phyloP scores from a whole-genome alignment of 2,113 vertebrate genomes.

The Lampris megalopsis region DNA sequence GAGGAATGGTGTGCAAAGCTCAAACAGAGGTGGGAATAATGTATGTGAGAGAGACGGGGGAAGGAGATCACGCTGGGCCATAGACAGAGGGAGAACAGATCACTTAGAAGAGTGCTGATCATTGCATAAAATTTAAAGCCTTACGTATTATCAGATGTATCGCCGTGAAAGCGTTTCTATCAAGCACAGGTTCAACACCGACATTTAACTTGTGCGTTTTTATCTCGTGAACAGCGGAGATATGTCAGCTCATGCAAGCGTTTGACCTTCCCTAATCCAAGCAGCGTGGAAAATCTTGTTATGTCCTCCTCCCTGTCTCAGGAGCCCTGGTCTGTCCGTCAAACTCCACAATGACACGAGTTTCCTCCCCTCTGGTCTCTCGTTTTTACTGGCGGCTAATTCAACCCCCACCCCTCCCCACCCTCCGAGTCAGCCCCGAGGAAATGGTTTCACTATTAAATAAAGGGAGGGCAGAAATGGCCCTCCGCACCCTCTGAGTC shows the following conservation, averaged over 20 bases:
- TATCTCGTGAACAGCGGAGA: neutral
- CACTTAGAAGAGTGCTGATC: too few species aligned
- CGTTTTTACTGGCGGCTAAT: constrained; percentile 19
- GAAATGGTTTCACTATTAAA: neutral
- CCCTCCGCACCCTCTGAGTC: constrained; percentile 26
- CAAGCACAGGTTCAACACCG: too few species aligned
- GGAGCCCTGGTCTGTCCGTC: constrained; percentile 38
- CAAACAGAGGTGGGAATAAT: too few species aligned
- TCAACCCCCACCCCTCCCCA: constrained; percentile 12
- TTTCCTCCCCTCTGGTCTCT: constrained; percentile 35
- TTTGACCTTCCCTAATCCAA: constrained; percentile 54
- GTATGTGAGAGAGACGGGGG: too few species aligned
- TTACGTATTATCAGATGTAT: too few species aligned
- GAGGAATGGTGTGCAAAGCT: neutral
- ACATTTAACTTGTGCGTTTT: too few species aligned
- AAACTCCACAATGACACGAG: constrained; percentile 39
- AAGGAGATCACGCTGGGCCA: too few species aligned
- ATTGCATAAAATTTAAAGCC: too few species aligned
- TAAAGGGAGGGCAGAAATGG: constrained; percentile 18
- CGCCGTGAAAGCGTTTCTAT: too few species aligned
- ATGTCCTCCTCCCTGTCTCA: constrained; percentile 38
- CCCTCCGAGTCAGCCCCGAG: neutral
- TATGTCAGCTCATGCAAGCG: neutral
- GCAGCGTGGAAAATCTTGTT: constrained; percentile 59
- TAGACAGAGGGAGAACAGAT: too few species aligned